Conservation (phyloP, 2,113 vertebrate genomes). For the Cathartes aura region DNA sequence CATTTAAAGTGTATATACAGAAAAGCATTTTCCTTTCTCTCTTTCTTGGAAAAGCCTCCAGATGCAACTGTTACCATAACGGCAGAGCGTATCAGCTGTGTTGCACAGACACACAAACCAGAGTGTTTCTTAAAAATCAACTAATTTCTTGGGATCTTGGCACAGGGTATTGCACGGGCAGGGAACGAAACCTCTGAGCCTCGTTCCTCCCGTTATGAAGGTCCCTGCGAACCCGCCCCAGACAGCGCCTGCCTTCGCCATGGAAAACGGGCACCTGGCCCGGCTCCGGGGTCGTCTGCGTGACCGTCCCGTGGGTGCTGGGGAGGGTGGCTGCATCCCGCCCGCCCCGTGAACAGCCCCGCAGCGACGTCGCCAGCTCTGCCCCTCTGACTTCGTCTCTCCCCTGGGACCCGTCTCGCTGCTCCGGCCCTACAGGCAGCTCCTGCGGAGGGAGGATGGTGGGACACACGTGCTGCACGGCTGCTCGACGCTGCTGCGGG, state of each 20-base stretch:
- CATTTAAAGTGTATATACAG: background rate
- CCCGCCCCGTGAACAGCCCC: rapidly evolving
- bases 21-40: background rate
- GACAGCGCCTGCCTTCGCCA: background rate
- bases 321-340: background rate
- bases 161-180: rapidly evolving
- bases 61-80: background rate
- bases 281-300: rapidly evolving
- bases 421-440: background rate
- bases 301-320: background rate
- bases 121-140: background rate
- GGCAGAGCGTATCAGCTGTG: no score
- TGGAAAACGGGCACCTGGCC: background rate
- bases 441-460: rapidly evolving
- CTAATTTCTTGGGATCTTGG: background rate
- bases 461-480: background rate
- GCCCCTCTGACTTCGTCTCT: background rate
- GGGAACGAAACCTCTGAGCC: background rate
- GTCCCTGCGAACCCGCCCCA: no score
- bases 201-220: rapidly evolving
- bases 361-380: rapidly evolving
- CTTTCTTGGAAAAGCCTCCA: background rate
- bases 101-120: background rate
- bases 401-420: background rate
- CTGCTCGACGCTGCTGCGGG: background rate